Conservation (phyloP, 2,797 vertebrate genomes). For the Notolepis coatsorum region DNA sequence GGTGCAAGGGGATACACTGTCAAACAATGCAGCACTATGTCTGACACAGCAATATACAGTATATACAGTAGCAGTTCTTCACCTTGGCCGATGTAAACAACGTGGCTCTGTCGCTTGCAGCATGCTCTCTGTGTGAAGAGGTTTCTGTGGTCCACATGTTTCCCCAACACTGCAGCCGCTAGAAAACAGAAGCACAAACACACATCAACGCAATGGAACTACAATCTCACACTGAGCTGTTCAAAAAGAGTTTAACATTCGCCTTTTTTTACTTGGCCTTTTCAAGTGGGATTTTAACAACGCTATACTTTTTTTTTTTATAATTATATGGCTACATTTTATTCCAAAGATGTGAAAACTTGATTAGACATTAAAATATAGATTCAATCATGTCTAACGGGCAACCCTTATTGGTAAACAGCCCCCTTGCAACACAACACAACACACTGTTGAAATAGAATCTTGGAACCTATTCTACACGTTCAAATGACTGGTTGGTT, state of each 20-base stretch:
- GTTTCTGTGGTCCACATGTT: constrained; percentile 69
- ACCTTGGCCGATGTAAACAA: constrained; percentile 81
- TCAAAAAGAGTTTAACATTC: neutral
- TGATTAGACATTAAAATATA: too few species aligned
- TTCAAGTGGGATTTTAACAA: too few species aligned
- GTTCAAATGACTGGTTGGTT: too few species aligned
- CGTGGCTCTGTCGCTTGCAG: constrained; percentile 82
- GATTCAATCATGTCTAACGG: too few species aligned
- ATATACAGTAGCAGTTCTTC: constrained; percentile 30
- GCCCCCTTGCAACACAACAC: too few species aligned
- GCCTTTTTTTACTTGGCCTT: neutral
- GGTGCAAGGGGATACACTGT: neutral
- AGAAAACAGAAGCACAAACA: constrained; percentile 32
- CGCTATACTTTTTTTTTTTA: too few species aligned
- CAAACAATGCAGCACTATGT: neutral
- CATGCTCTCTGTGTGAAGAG: constrained; percentile 80
- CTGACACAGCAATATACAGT: neutral
- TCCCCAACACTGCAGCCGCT: constrained; percentile 68
- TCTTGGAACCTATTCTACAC: too few species aligned
- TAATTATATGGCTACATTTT: too few species aligned
- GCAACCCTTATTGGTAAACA: too few species aligned
- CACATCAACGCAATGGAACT: neutral
- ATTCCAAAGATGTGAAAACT: too few species aligned
- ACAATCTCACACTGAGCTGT: neutral
- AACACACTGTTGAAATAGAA: too few species aligned